A percentile compares a stretch with the other conserved stretches of the same genome.
These are phyloP conservation scores for Campopleginae sp. DNA, from an alignment of 2,888 invertebrate species.

Conservation along the genomic window DNA sequence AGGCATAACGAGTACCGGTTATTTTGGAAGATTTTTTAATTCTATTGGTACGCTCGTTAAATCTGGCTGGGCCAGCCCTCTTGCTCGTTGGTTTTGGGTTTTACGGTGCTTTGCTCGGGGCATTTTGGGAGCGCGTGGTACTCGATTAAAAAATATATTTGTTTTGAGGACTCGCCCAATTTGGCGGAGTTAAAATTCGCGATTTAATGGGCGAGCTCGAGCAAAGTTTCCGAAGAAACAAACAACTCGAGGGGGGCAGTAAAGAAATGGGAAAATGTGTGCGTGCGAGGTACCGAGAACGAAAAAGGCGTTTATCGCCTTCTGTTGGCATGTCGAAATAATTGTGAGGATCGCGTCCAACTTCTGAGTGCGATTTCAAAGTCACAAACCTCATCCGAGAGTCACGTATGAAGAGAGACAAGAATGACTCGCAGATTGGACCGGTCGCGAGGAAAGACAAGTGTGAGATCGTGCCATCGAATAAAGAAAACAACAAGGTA, in stretches of 20 bases:
- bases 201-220: neutral
- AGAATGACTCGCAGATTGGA: slow-evolving; percentile 21
- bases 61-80: slow-evolving; percentile 9
- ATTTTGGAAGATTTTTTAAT: slow-evolving; percentile 18
- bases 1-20: slow-evolving; percentile 8
- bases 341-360: neutral
- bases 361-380: slow-evolving; percentile 7
- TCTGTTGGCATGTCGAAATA: slow-evolving; percentile 5
- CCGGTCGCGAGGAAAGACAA: slow-evolving; percentile 16
- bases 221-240: neutral
- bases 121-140: slow-evolving; percentile 1
- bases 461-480: slow-evolving; percentile 41
- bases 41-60: slow-evolving; percentile 39
- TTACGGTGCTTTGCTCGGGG: slow-evolving; percentile 14
- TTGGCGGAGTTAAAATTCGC: neutral
- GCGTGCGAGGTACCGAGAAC: neutral
- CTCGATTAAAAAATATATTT: neutral
- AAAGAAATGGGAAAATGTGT: neutral
- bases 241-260: neutral
- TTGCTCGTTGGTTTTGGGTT: slow-evolving; percentile 9
- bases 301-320: slow-evolving; percentile 1
- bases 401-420: slow-evolving; percentile 32
- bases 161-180: slow-evolving; percentile 13
- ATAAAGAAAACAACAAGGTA: neutral
- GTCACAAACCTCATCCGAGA: slow-evolving; percentile 3